Evolutionary conservation across 2,888 invertebrate species (phyloP), one percentile per base, ranked within the genome.

Genomic region (Silvanus unidentatus): DNA sequence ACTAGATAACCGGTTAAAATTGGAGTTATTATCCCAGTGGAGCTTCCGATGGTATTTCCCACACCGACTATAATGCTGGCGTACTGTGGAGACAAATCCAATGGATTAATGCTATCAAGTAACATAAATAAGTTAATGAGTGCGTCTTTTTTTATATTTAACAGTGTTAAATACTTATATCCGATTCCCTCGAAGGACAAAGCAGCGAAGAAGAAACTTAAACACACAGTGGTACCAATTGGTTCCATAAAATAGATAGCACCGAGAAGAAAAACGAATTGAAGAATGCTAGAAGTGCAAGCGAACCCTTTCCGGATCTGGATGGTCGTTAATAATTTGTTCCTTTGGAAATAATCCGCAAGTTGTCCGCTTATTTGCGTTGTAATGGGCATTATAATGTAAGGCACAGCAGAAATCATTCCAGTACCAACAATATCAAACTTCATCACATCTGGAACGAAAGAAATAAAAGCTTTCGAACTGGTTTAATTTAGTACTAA

Each of bases 141-240:
- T 37, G 6, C 6, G 11, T 37, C 8, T 16, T 38, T 34, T 42
- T 38, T 29, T 10, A 29, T 9, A 15, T 16, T 37, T 30, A 28
- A 16, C 40, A 10, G 27, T 30, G 39, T 16, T 40, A 41, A 9
- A 72, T 73, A 88, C 88, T 87, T 84, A 66, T 90, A 92, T 35
- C 93, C 94, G 5, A 91, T 84, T 92, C 93, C 94, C 1, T 93
- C 90, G 68, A 94, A 91, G 0, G 93, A 90, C 1, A 95, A 94
- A 1, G 93, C 74, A 0, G 94, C 94, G 0, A 94, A 91, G 1
- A 93, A 91, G 38, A 92, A 77, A 0, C 90, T 88, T 22, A 95
- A 79, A 66, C 82, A 92, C 10, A 83, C 75, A n/a, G 92, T 77
- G 34, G 88, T 84, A 32, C 81, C 80, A 13, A 77, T 74, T 11